Evolutionary conservation across 2,797 vertebrate species (phyloP).

Genomic region (Prunella strophiata): DNA sequence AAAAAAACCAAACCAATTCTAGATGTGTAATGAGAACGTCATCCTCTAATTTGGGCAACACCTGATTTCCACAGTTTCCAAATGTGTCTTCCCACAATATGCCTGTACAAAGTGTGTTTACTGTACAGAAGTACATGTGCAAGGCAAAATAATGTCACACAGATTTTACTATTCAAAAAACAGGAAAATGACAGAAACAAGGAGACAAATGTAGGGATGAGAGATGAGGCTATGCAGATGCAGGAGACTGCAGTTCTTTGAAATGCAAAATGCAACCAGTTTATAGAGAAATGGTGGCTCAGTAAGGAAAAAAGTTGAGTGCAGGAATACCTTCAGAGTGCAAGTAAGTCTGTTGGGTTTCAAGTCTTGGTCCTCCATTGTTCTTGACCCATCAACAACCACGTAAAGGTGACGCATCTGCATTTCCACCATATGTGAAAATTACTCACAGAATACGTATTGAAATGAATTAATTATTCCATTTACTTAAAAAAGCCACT

Average conservation of each 20-base stretch:
- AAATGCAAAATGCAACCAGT: background rate
- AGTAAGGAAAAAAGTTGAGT: background rate
- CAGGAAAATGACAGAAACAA: background rate
- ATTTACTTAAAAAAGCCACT: background rate
- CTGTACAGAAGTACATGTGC: background rate
- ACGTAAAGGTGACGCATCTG: constrained; percentile 97
- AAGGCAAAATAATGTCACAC: background rate
- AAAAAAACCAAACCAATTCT: background rate
- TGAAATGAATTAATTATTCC: background rate
- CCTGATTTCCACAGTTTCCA: background rate
- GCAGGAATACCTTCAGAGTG: constrained; percentile 80
- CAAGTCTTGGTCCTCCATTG: constrained; percentile 97
- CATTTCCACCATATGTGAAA: background rate
- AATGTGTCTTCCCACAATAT: background rate
- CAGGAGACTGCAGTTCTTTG: background rate
- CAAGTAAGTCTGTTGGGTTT: constrained; percentile 92
- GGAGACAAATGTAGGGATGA: background rate
- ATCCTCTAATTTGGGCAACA: accelerated
- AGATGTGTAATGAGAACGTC: background rate
- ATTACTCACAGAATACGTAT: background rate
- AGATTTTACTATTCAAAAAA: background rate
- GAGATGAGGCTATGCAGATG: background rate
- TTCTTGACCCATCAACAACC: constrained; percentile 93
- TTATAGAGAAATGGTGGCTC: background rate
- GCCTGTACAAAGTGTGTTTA: background rate